Evolutionary conservation across 2,113 vertebrate genomes (phyloP), one percentile per base, ranked within the genome.

Genomic region (Chloebia gouldiae): DNA sequence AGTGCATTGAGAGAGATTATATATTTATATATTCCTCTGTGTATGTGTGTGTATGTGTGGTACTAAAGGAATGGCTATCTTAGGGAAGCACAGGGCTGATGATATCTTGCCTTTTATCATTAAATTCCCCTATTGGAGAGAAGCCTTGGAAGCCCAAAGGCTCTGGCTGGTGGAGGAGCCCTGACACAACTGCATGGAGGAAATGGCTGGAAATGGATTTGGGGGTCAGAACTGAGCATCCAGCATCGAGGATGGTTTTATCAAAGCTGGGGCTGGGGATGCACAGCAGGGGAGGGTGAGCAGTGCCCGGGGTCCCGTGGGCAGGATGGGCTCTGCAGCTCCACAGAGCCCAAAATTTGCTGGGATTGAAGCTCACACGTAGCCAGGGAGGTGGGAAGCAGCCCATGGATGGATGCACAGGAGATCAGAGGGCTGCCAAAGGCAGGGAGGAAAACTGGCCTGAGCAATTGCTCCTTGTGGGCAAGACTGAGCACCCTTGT

Each of bases 281-380:
- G 50, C 12, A 11, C 21, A 44, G 56, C 56, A 11, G 49, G 37
- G 33, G 30, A 54, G 57, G 42, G 27, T 6, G 24, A 53, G n/a
- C 30, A 33, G 4, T 0, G 14, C 24, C 0, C 5, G 14, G 47
- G 51, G 17, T 47, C 28, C 28, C 5, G 6, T 5, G 56, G 53
- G 68, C 37, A 37, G 42, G 23, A 10, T 0, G 12, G 59, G 35
- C 22, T 63, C 59, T 65, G 49, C 21, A 42, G 53, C 25, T 11
- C 6, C 5, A 31, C 14, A 16, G 31, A 10, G 5, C 1, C 59
- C 63, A 10, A 0, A 24, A 8, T 12, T 8, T 3, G 27, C 5
- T 61, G 14, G 0, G 9, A 3, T 3, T 2, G 11, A 5, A 16
- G 39, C 33, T 81, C 20, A 1, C 4, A 0, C 0, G 3, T 2